Evolutionary conservation across 2,797 vertebrate species (phyloP).

Genomic region (Ctenochaetus hawaiiensis): DNA sequence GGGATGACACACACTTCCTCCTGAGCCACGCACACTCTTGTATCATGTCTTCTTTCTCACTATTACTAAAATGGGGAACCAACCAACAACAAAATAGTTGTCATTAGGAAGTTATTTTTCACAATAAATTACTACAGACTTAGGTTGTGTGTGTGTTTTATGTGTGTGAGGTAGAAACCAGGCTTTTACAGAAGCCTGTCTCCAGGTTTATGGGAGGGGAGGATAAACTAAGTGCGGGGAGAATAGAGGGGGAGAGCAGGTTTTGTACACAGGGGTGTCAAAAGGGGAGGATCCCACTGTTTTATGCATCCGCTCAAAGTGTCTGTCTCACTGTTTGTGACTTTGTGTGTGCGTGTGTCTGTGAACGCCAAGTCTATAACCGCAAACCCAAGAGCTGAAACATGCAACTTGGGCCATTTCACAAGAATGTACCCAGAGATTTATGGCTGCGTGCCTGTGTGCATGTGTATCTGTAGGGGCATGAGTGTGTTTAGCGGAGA

Average conservation of each 20-base stretch:
- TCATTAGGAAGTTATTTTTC: too few species aligned
- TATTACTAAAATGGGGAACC: too few species aligned
- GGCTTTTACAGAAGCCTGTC: slow-evolving; percentile 52
- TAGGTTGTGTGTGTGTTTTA: slow-evolving; percentile 32
- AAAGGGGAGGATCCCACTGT: slow-evolving; percentile 41
- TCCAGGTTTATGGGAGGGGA: slow-evolving; percentile 65
- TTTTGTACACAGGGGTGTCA: slow-evolving; percentile 28
- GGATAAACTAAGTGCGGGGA: slow-evolving; percentile 50
- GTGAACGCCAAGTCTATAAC: slow-evolving; percentile 38
- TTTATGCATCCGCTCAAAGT: slow-evolving; percentile 58
- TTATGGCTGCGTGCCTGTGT: slow-evolving; percentile 55
- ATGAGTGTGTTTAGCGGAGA: slow-evolving; percentile 64
- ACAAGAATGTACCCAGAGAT: slow-evolving; percentile 64
- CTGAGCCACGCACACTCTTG: too few species aligned
- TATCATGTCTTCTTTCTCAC: too few species aligned
- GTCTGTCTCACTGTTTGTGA: slow-evolving; percentile 31
- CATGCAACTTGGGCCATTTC: slow-evolving; percentile 47
- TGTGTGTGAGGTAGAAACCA: slow-evolving; percentile 38
- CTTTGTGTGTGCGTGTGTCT: slow-evolving; percentile 24
- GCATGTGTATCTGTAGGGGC: slow-evolving; percentile 37
- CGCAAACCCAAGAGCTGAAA: slow-evolving; percentile 47
- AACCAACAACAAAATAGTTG: too few species aligned
- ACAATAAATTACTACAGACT: not conserved
- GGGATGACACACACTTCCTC: too few species aligned
- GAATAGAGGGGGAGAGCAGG: slow-evolving; percentile 19